phyloP scores from a whole-genome alignment of 2,113 vertebrate genomes.

The Esox niger region DNA sequence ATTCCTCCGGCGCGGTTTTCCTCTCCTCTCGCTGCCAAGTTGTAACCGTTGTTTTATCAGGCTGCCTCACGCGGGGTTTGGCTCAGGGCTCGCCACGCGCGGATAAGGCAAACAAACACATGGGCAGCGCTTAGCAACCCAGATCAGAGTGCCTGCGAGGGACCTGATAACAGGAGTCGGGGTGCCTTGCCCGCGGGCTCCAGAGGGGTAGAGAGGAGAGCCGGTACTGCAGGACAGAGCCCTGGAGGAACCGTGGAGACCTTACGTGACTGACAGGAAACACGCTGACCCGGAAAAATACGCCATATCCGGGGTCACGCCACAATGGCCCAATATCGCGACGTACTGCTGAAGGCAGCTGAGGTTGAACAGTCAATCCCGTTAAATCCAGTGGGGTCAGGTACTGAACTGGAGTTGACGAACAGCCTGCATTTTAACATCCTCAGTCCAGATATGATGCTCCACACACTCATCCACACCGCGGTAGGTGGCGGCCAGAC shows the following conservation, averaged over 20 bases:
- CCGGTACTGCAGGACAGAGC: background rate
- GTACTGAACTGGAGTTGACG: too few relatives aligned
- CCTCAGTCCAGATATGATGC: background rate
- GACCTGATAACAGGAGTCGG: constrained; percentile 70
- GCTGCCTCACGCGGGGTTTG: constrained; percentile 55
- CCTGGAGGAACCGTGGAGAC: too few relatives aligned
- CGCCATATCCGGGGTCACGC: too few relatives aligned
- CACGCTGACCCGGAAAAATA: too few relatives aligned
- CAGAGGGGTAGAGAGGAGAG: background rate
- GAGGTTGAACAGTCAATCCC: too few relatives aligned
- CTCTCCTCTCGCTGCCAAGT: constrained; percentile 42
- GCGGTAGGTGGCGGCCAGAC: background rate
- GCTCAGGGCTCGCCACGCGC: constrained; percentile 45
- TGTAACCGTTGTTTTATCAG: constrained; percentile 64
- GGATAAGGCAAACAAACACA: constrained; percentile 66
- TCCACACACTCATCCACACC: background rate
- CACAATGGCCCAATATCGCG: too few relatives aligned
- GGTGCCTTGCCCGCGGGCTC: background rate
- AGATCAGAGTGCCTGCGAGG: constrained; percentile 67
- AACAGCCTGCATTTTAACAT: too few relatives aligned
- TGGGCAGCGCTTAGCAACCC: constrained; percentile 61
- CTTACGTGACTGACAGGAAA: too few relatives aligned
- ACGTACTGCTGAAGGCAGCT: too few relatives aligned
- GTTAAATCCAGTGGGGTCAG: too few relatives aligned
- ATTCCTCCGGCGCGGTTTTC: constrained; percentile 49